These are phyloP conservation scores for Serinus canaria DNA, from an alignment of 2,113 vertebrate species.

Conservation along the genomic window DNA sequence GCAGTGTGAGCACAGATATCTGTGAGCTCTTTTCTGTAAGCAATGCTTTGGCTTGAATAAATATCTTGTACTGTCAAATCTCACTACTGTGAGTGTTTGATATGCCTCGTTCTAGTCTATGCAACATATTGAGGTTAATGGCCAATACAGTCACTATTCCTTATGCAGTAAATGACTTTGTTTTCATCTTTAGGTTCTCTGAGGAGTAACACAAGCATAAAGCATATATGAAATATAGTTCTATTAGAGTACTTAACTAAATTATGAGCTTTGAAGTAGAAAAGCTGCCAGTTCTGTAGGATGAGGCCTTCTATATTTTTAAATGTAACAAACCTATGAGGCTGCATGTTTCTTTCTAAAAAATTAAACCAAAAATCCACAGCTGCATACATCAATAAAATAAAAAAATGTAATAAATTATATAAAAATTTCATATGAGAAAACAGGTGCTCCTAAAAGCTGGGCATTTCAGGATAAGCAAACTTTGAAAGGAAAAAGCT, in stretches of 20 bases:
- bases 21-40: background rate
- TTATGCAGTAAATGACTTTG: conserved; percentile 67
- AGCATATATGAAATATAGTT: conserved; percentile 63
- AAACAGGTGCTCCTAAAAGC: background rate
- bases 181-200: conserved; percentile 62
- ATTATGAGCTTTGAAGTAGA: conserved; percentile 69
- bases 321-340: conserved; percentile 57
- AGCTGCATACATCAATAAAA: conserved; percentile 37
- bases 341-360: conserved; percentile 40
- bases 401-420: background rate
- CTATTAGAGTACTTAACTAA: conserved; percentile 64
- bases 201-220: conserved; percentile 64
- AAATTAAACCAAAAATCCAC: conserved; percentile 45
- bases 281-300: conserved; percentile 61
- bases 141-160: conserved; percentile 52
- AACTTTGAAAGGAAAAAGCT: background rate
- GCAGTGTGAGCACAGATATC: background rate
- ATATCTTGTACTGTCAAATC: conserved; percentile 27
- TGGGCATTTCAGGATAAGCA: background rate
- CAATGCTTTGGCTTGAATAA: conserved; percentile 33
- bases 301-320: conserved; percentile 56
- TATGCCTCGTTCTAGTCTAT: conserved; percentile 14
- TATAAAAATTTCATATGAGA: background rate
- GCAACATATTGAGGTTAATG: conserved; percentile 68
- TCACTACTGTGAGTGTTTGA: conserved; percentile 53